Evolutionary conservation across 1,140 invertebrate genomes (phyloP).

Genomic region (Cotesia glomerata): DNA sequence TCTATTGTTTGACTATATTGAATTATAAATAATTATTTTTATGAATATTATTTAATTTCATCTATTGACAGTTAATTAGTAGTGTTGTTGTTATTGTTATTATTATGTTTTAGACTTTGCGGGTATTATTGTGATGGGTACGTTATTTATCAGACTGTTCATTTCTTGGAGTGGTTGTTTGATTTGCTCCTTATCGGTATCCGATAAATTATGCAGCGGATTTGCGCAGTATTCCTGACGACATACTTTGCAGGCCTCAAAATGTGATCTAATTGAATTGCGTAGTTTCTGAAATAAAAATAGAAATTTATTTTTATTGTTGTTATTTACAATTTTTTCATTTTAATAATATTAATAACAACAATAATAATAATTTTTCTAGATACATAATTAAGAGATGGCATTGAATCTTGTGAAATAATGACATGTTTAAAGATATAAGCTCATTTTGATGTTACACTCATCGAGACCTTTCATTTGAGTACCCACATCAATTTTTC

Average conservation of each 20-base stretch:
- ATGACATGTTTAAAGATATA: too few species aligned
- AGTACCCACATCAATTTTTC: too few species aligned
- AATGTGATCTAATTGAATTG: conserved; percentile 65
- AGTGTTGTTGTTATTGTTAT: neutral
- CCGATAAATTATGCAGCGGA: conserved; percentile 42
- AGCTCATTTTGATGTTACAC: too few species aligned
- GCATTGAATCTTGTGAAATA: too few species aligned
- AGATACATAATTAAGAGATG: too few species aligned
- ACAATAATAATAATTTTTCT: too few species aligned
- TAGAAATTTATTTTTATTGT: conserved; percentile 1
- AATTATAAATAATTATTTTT: neutral
- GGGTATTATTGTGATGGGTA: conserved; percentile 24
- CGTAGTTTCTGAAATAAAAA: conserved; percentile 63
- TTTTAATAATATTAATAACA: too few species aligned
- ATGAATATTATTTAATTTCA: neutral
- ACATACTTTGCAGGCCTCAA: conserved; percentile 68
- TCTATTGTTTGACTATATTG: neutral
- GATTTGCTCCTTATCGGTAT: conserved; percentile 43
- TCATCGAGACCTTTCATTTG: too few species aligned
- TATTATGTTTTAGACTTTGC: conserved; percentile 21
- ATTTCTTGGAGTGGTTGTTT: conserved; percentile 49
- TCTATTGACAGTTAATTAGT: neutral
- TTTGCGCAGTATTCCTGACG: conserved; percentile 58
- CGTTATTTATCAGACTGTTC: conserved; percentile 43
- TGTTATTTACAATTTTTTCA: too few species aligned